Base-by-base conservation (phyloP, 2,888 invertebrate species). In the Protonemura montana region DNA sequence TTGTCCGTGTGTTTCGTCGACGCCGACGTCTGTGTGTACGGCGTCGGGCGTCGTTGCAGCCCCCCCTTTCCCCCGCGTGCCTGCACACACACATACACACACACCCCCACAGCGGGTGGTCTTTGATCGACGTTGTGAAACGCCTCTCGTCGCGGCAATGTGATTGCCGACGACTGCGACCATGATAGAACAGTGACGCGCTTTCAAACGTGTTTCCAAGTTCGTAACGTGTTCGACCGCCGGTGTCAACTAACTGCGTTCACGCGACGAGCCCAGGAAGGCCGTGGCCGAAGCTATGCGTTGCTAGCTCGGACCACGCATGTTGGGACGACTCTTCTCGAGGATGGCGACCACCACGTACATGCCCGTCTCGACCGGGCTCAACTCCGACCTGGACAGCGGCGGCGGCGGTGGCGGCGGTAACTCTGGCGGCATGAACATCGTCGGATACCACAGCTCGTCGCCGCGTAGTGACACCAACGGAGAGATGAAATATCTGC, bases 271-370 rank as follows among this genome's bases (percentile, higher is more conserved):
- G 27, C 27, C 59, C 25, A 42, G 13, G 27, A 41, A 35, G 80
- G 84, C 13, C 84, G 84, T n/a, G 13, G 80, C 26, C 76, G 42
- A 84, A 25, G 84, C 35, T 35, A 76, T 59, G 59, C 59, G 27
- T 1, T 84, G 84, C 28, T 59, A 59, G 76, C n/a, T 27, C 25
- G 41, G 76, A 41, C 59, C 42, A 41, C 85, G 85, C 77, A 81
- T 78, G 78, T 81, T 81, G 85, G 78, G 85, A 13, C 27, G 82
- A 59, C 76, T 83, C 59, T 82, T 83, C 25, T 42, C 85, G 59
- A 83, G 82, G 86, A 97, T 97, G 97, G 97, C 98, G 95, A 97
- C 97, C 94, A 97, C 97, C 93, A 96, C 97, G 93, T 98, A 98
- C 94, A 96, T 98, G 95, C 94, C 94, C 91, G 95, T 96, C 92